Percentiles rank a stretch among this genome's conserved stretches.
These are phyloP conservation scores for Mayetiola destructor DNA, from an alignment of 2,888 invertebrate genomes.

Conservation along the genomic window DNA sequence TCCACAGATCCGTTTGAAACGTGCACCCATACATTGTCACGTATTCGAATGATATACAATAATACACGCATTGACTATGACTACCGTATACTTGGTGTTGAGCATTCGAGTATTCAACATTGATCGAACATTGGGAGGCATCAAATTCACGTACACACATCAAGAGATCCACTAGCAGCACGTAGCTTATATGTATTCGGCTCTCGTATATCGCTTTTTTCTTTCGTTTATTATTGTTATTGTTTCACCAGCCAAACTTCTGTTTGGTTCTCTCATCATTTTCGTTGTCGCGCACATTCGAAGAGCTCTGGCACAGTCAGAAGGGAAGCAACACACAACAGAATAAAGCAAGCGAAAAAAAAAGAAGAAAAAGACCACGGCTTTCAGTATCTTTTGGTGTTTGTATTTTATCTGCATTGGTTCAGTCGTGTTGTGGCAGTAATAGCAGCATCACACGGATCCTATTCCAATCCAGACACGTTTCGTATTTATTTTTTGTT, in stretches of 20 bases:
- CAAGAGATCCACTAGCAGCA: conserved; percentile 5
- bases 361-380: too few relatives aligned
- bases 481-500: conserved; percentile 2
- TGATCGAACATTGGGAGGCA: conserved; percentile 13
- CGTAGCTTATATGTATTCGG: conserved; percentile 12
- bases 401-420: conserved; percentile 1
- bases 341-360: background rate
- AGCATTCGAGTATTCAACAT: too few relatives aligned
- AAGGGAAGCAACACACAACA: background rate
- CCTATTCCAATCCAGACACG: conserved; percentile 5
- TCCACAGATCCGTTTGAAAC: too few relatives aligned
- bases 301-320: too few relatives aligned
- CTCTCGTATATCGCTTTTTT: conserved; percentile 9
- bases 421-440: conserved; percentile 11
- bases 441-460: conserved; percentile 12
- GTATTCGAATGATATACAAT: conserved; percentile 7
- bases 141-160: conserved; percentile 10
- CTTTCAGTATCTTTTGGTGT: conserved; percentile 7
- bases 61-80: conserved; percentile 4
- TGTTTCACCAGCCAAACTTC: background rate
- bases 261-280: conserved; percentile 11
- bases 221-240: conserved; percentile 7
- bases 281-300: conserved; percentile 9
- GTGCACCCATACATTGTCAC: conserved; percentile 10
- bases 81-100: too few relatives aligned